A percentile compares a stretch with the other conserved stretches of the same genome.
Conservation (phyloP, 2,888 invertebrate genomes). For the Lycophotia porphyrea region DNA sequence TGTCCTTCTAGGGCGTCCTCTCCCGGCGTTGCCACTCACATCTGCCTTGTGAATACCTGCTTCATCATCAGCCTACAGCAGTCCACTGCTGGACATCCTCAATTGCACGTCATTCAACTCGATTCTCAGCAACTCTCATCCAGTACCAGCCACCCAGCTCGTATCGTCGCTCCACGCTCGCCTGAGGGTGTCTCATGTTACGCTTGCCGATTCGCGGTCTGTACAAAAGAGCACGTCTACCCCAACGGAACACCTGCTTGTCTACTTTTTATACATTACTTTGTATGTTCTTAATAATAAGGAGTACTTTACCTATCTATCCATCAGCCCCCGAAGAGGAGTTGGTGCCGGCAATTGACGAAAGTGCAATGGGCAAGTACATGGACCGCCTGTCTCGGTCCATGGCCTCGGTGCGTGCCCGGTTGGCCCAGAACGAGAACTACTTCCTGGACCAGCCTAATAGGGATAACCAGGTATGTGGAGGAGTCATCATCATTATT, state of each 20-base stretch:
- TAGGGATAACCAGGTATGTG: slow-evolving; percentile 83
- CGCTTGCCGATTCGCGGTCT: too few relatives aligned
- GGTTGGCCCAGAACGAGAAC: slow-evolving; percentile 82
- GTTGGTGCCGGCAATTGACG: slow-evolving; percentile 77
- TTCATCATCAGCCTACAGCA: too few relatives aligned
- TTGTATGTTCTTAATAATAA: neutral
- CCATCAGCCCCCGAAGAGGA: slow-evolving; percentile 65
- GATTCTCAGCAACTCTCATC: too few relatives aligned
- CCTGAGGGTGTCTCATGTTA: too few relatives aligned
- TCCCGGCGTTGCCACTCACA: neutral
- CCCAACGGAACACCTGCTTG: neutral
- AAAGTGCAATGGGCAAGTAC: slow-evolving; percentile 78
- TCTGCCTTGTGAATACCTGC: neutral
- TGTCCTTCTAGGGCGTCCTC: neutral
- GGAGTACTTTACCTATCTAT: neutral
- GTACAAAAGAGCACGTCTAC: too few relatives aligned
- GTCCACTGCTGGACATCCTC: too few relatives aligned
- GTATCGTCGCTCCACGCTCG: too few relatives aligned
- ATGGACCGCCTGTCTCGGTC: slow-evolving; percentile 74
- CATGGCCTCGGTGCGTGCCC: slow-evolving; percentile 79
- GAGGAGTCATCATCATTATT: neutral
- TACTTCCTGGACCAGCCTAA: slow-evolving; percentile 85
- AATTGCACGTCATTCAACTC: too few relatives aligned
- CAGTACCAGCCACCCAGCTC: too few relatives aligned
- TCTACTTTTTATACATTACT: too few relatives aligned